Evolutionary conservation across 2,888 invertebrate species (phyloP), one percentile per base, ranked within the genome.

Genomic region (Plutella xylostella): DNA sequence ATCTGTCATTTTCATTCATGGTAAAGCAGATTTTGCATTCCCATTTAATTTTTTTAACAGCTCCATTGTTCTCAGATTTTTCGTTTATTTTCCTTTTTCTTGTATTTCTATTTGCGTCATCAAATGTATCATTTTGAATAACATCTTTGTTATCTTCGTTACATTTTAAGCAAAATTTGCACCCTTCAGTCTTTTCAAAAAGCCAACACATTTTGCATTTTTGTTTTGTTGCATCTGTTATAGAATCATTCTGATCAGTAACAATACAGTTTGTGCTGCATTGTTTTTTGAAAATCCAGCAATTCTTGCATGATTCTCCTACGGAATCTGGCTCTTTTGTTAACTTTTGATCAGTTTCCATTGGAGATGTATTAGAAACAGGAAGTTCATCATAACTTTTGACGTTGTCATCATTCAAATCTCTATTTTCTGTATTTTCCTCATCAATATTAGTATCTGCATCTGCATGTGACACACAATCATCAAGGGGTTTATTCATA

Each of bases 21-120:
- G 62, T 64, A 4, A 71, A 53, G 45, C 73, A 76, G 45, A 70
- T 47, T 33, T 54, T 48, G 44, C 75, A 72, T 49, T 63, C 53
- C 76, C 74, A 75, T 50, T 55, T 57, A 3, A 40, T 42, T 41
- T 46, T 50, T 31, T 48, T 55, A 12, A 15, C 1, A 19, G 34
- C 20, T 7, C n/a, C n/a, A n/a, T 22, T 18, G 35, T n/a, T 6
- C 31, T 34, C 37, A 31, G 45, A 14, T 4, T 12, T 19, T 2
- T 45, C 19, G 43, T 53, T 55, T 37, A 50, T 48, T 48, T 56
- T 51, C 15, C 34, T 42, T 19, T 17, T n/a, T n/a, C n/a, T n/a
- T n/a, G n/a, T n/a, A n/a, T n/a, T n/a, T n/a, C n/a, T n/a, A n/a
- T n/a, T n/a, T n/a, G n/a, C n/a, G n/a, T n/a, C n/a, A n/a, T n/a